Base-by-base conservation (phyloP, 2,113 vertebrate species). In the Marmota flaviventris region DNA sequence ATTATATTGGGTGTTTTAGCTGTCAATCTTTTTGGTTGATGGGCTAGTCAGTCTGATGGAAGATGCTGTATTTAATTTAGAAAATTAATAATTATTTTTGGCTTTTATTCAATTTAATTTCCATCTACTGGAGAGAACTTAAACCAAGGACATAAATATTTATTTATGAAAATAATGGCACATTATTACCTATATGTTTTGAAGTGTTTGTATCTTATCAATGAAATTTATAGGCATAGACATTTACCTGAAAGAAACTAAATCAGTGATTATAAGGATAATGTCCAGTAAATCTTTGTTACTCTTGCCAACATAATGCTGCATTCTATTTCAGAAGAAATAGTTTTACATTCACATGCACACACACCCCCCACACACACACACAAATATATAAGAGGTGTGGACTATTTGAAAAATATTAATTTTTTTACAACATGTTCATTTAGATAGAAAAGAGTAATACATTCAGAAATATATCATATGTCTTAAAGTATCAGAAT, bases 101-200 rank as follows among this genome's bases (percentile, higher is more conserved):
- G 17, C 17, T 88, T 92, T 87, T 13, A 81, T 6, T 85, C 14
- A 75, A n/a, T 81, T 92, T 39, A 82, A 63, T 89, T 91, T 85
- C 61, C 22, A 81, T 76, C 14, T 76, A 3, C 0, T 4, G 18
- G 58, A 85, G 56, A 22, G 17, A 85, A 63, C 37, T 67, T 92
- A 85, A 69, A 34, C n/a, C 42, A 67, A 73, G 45, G 5, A 34
- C 85, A 9, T 96, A 94, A 88, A 39, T 34, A 45, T 72, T 84
- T 78, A 32, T 72, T 88, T 78, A 25, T 56, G 17, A 45, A 61
- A 48, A 45, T 8, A 84, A 16, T 67, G 3, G 8, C 58, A 63
- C 6, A 27, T 82, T 82, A 18, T 63, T 42, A 63, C 27, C 14
- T 61, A 39, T 42, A 17, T 39, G 29, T 42, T 83, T 34, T 34